Evolutionary conservation across 2,888 invertebrate genomes (phyloP).

Genomic region (Melanostoma scalare): DNA sequence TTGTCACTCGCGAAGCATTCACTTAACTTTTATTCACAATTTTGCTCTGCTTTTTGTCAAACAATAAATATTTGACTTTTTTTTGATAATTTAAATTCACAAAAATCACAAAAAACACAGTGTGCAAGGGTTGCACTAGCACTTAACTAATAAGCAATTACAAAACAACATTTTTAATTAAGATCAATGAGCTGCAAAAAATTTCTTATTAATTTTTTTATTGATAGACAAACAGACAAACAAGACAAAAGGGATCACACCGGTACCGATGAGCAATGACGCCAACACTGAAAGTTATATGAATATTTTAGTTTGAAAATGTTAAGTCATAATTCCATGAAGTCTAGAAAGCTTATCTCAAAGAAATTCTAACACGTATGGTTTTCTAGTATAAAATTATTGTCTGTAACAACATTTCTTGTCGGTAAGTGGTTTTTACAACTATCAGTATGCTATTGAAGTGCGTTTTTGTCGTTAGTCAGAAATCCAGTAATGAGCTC

Average conservation of each 20-base stretch:
- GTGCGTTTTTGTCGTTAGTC: background rate
- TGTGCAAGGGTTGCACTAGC: too few species aligned
- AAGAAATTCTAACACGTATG: background rate
- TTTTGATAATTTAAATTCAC: background rate
- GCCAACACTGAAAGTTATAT: too few species aligned
- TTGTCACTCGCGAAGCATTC: background rate
- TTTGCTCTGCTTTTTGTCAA: constrained; percentile 50
- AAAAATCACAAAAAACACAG: background rate
- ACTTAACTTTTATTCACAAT: constrained; percentile 15
- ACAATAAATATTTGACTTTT: background rate
- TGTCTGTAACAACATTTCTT: too few species aligned
- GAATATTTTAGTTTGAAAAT: background rate
- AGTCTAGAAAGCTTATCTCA: constrained; percentile 6
- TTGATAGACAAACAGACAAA: too few species aligned
- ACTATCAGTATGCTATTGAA: too few species aligned
- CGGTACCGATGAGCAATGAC: too few species aligned
- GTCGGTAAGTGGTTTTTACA: background rate
- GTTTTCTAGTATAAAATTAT: background rate
- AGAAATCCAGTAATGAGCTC: too few species aligned
- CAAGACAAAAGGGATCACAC: too few species aligned
- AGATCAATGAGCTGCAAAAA: too few species aligned
- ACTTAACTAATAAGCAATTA: too few species aligned
- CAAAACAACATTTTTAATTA: too few species aligned
- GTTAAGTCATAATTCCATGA: background rate
- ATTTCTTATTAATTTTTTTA: too few species aligned